Base-by-base conservation (phyloP, 2,888 invertebrate genomes). In the Neria commutata region DNA sequence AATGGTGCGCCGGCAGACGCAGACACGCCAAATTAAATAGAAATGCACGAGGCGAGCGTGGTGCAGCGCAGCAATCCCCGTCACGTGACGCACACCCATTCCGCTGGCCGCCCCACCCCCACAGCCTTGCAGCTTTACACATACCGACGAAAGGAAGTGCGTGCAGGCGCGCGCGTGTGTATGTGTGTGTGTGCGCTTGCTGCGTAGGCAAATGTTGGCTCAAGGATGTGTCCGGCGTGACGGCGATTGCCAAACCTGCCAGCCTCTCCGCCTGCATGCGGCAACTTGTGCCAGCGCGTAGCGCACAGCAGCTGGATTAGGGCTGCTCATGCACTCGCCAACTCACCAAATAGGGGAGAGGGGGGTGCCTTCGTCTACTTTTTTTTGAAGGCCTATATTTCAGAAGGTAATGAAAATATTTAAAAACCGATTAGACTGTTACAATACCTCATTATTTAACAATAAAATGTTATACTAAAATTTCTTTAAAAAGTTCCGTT, bases 51-150 rank as follows among this genome's bases (percentile, higher is more conserved):
- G 42, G 19, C 21, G 19, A 42, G 52, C 52, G 40, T 40, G 21
- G 21, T 24, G 52, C 37, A 51, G 19, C 19, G 21, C 24, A 2
- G 33, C 50, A 17, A 62, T 60, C 67, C 64, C 69, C 72, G 71
- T 73, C 73, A 73, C 72, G 69, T 71, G 73, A 71, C 72, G 67
- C 71, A 70, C 67, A 65, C 67, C 49, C 42, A 60, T 65, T 46
- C 60, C 29, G n/a, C 11, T n/a, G n/a, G n/a, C n/a, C n/a, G n/a
- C n/a, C n/a, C n/a, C n/a, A n/a, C n/a, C n/a, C n/a, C n/a, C n/a
- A n/a, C n/a, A n/a, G n/a, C n/a, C n/a, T n/a, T n/a, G n/a, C n/a
- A n/a, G n/a, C n/a, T n/a, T n/a, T n/a, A n/a, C n/a, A n/a, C n/a
- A n/a, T n/a, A n/a, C n/a, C n/a, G n/a, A n/a, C n/a, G n/a, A n/a